Evolutionary conservation across 2,888 invertebrate genomes (phyloP).

Genomic region (Macrophya alboannulata): DNA sequence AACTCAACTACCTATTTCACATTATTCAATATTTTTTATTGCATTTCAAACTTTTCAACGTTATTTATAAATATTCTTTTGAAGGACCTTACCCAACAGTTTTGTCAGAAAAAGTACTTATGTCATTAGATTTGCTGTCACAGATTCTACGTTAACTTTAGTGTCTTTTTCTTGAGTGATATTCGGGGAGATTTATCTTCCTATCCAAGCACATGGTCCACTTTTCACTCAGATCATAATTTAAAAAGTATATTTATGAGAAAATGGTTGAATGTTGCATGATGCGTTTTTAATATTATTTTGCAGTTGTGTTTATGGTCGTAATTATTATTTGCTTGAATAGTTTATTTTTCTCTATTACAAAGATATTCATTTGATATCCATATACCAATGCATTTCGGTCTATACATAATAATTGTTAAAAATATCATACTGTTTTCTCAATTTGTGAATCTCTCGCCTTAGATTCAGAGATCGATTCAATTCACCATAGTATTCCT

Average conservation of each 20-base stretch:
- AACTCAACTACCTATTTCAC: slow-evolving; percentile 21
- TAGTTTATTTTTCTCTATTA: neutral
- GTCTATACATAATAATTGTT: neutral
- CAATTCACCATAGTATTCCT: neutral
- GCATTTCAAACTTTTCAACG: slow-evolving; percentile 9
- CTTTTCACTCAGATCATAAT: neutral
- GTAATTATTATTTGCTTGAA: slow-evolving; percentile 1
- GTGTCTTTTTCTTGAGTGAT: neutral
- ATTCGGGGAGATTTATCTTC: neutral
- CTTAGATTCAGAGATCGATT: neutral
- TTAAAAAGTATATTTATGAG: neutral
- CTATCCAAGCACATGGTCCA: neutral
- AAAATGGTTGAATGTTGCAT: slow-evolving; percentile 34
- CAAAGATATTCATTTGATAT: neutral
- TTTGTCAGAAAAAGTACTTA: neutral
- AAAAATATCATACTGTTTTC: neutral
- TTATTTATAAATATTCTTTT: neutral
- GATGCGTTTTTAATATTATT: slow-evolving; percentile 40
- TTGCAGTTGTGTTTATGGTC: slow-evolving; percentile 41
- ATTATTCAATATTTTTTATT: slow-evolving; percentile 5
- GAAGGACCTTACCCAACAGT: neutral
- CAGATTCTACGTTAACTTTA: neutral
- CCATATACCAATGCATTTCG: neutral
- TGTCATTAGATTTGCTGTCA: neutral
- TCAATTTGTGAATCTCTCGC: neutral